Conservation (phyloP, 2,888 invertebrate genomes). For the Drosophila siamana region DNA sequence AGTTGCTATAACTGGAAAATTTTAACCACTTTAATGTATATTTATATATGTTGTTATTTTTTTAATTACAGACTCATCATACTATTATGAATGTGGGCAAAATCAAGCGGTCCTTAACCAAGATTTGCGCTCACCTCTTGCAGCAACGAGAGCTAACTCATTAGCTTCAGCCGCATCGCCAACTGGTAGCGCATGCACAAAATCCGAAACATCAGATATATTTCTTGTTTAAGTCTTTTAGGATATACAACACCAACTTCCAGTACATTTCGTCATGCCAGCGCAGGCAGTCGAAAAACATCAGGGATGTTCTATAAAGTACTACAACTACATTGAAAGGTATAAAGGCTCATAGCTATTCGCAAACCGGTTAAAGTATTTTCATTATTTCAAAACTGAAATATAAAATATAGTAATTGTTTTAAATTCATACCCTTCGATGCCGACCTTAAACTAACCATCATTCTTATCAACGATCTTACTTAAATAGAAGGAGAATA, state of each 20-base stretch:
- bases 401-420: neutral
- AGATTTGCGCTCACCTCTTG: conserved; percentile 89
- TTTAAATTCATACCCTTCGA: neutral
- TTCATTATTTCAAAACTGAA: neutral
- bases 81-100: conserved; percentile 87
- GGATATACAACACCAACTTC: neutral
- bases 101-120: conserved; percentile 85
- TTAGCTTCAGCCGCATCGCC: conserved; percentile 90
- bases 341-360: neutral
- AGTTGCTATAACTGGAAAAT: conserved; percentile 33
- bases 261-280: too few species aligned
- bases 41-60: neutral
- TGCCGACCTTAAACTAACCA: neutral
- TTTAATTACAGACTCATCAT: conserved; percentile 87
- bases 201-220: conserved; percentile 86
- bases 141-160: conserved; percentile 90
- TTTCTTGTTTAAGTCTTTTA: conserved; percentile 82
- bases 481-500: neutral
- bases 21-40: neutral
- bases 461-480: neutral
- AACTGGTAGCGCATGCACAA: conserved; percentile 90
- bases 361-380: neutral
- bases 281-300: neutral
- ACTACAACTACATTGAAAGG: neutral
- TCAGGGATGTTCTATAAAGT: neutral